A percentile compares a stretch with the other conserved stretches of the same genome.
Conservation (phyloP, 23 tunicate genomes). For the Styela clava region DNA sequence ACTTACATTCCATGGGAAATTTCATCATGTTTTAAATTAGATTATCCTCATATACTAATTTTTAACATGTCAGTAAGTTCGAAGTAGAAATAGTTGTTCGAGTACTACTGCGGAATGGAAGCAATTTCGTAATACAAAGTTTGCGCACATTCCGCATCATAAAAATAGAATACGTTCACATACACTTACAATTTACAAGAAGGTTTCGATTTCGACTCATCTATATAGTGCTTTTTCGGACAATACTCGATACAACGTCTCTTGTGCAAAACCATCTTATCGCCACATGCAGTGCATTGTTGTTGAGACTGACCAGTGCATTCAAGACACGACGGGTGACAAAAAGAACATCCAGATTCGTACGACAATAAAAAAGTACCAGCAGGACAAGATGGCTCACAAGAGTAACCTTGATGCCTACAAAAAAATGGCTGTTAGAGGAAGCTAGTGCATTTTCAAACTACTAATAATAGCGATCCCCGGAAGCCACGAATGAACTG, state of each 20-base stretch:
- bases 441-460: no score
- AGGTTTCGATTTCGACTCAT: not conserved
- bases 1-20: no score
- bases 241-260: slow-evolving; percentile 42
- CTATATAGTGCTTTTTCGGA: slow-evolving; percentile 37
- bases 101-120: no score
- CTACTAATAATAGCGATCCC: not conserved
- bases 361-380: slow-evolving; percentile 49
- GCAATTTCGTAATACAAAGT: no score
- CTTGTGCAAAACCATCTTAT: slow-evolving; percentile 39
- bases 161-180: no score
- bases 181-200: not conserved
- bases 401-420: slow-evolving; percentile 41
- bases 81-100: no score
- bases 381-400: slow-evolving; percentile 53
- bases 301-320: slow-evolving; percentile 45
- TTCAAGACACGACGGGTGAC: slow-evolving; percentile 40
- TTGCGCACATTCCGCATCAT: no score
- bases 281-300: slow-evolving; percentile 46
- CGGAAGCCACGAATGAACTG: not conserved
- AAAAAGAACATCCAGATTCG: slow-evolving; percentile 20
- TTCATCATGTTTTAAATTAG: no score
- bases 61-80: no score
- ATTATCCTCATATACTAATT: no score
- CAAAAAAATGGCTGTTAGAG: not conserved